These are phyloP conservation scores for Monomorium pharaonis DNA, from an alignment of 1,140 invertebrate species.

Conservation along the genomic window DNA sequence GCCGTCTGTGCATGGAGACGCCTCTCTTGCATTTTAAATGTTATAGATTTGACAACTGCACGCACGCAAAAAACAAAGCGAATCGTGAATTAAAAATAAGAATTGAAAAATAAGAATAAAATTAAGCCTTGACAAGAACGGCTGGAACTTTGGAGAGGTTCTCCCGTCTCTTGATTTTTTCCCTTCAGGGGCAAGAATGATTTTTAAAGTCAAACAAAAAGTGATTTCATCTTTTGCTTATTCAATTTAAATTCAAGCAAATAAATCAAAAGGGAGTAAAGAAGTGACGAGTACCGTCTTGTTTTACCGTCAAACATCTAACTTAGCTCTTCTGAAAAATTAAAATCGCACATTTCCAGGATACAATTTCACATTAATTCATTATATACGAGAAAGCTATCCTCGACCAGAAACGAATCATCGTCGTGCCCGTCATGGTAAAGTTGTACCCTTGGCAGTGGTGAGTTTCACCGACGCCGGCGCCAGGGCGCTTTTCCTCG, in stretches of 20 bases:
- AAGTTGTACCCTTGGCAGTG: neutral
- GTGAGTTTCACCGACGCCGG: neutral
- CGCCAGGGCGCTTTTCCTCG: neutral
- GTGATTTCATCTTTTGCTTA: neutral
- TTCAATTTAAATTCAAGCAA: neutral
- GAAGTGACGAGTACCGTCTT: no score
- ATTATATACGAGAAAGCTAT: neutral
- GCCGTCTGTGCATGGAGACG: neutral
- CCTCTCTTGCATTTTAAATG: neutral
- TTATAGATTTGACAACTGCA: neutral
- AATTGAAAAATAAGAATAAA: neutral
- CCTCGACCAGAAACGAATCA: neutral
- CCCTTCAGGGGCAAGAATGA: neutral
- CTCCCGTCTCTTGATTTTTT: neutral
- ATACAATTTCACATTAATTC: neutral
- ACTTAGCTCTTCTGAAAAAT: neutral
- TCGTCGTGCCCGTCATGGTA: no score
- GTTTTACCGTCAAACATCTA: no score
- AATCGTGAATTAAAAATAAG: neutral
- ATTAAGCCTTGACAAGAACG: no score
- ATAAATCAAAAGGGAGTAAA: neutral
- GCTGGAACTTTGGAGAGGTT: no score
- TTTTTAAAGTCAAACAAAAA: neutral
- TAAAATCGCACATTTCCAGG: neutral
- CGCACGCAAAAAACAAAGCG: no score